phyloP scores from a whole-genome alignment of 2,888 invertebrate genomes.

The Nomada ruficornis region DNA sequence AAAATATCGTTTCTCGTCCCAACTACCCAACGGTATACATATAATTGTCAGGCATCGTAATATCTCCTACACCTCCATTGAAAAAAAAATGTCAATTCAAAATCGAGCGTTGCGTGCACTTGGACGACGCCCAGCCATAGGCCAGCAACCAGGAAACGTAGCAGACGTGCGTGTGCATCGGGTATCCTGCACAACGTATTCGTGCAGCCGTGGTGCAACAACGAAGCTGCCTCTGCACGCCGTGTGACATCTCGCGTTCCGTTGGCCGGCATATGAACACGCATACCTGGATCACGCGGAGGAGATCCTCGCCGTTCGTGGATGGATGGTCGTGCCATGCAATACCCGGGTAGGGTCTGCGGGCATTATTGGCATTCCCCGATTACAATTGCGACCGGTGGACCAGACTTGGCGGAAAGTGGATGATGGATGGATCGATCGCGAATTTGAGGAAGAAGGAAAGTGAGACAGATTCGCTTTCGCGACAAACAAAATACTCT shows the following conservation, averaged over 20 bases:
- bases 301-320: conserved; percentile 9
- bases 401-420: background rate
- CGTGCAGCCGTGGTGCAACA: conserved; percentile 50
- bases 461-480: no score
- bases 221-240: conserved; percentile 21
- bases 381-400: background rate
- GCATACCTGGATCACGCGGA: background rate
- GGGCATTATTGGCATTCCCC: conserved; percentile 16
- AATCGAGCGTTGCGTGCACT: conserved; percentile 41
- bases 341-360: background rate
- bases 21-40: no score
- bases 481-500: no score
- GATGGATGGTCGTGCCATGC: conserved; percentile 17
- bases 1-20: no score
- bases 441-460: no score
- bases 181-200: conserved; percentile 56
- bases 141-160: conserved; percentile 75
- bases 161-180: conserved; percentile 34
- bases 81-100: background rate
- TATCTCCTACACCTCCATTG: no score
- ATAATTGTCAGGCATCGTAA: no score
- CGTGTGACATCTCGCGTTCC: conserved; percentile 66
- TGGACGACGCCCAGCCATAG: conserved; percentile 61
- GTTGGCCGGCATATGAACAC: conserved; percentile 43
- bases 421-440: no score